Evolutionary conservation across 2,797 vertebrate species (phyloP).

Genomic region (Amblyraja radiata): DNA sequence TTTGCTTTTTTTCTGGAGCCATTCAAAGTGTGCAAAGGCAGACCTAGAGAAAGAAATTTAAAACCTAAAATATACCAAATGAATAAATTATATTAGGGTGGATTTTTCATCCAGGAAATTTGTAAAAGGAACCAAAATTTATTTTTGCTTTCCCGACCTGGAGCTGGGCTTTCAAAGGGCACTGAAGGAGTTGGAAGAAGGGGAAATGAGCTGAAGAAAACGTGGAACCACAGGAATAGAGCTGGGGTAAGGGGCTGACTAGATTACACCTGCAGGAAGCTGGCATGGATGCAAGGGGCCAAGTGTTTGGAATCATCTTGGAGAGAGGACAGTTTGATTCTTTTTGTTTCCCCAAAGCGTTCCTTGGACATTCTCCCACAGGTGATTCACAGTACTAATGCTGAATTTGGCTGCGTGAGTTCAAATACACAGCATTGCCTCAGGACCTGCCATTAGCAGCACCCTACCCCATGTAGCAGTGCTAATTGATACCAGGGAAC

Average conservation of each 20-base stretch:
- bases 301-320: too few species aligned
- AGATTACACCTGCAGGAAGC: too few species aligned
- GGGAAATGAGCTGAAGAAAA: too few species aligned
- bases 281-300: too few species aligned
- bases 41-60: background rate
- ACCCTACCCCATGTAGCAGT: background rate
- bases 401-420: background rate
- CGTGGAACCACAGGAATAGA: too few species aligned
- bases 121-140: background rate
- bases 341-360: background rate
- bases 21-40: background rate
- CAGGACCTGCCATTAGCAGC: background rate
- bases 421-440: background rate
- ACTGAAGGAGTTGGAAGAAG: too few species aligned
- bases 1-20: background rate
- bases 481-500: background rate
- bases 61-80: slow-evolving; percentile 9
- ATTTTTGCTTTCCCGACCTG: background rate
- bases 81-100: background rate
- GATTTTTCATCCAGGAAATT: background rate
- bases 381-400: background rate
- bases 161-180: background rate
- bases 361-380: background rate
- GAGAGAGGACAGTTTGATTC: too few species aligned
- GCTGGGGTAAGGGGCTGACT: too few species aligned